Percentiles rank a stretch among this genome's conserved stretches.
Evolutionary conservation across 2,797 vertebrate genomes (phyloP).

Genomic region (Steatocranus sp.): DNA sequence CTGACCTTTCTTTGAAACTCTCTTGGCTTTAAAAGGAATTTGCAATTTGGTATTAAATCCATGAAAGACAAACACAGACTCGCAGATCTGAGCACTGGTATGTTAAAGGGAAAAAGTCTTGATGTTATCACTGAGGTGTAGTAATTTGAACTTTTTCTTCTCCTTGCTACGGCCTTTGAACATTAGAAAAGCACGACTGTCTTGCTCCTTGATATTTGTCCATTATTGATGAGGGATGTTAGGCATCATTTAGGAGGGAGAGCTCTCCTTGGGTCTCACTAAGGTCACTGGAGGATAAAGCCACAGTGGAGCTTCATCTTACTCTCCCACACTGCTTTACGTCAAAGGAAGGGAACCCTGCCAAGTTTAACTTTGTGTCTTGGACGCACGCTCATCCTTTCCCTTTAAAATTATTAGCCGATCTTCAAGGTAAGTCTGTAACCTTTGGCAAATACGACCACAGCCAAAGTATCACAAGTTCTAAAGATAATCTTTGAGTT

Average conservation of each 20-base stretch:
- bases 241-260: constrained; percentile 50
- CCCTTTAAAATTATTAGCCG: not conserved
- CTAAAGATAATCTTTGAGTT: not conserved
- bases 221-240: constrained; percentile 61
- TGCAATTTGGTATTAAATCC: not conserved
- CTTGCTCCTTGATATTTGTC: constrained; percentile 22
- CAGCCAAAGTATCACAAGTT: not conserved
- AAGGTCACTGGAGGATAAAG: constrained; percentile 33
- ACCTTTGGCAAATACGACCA: not conserved
- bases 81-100: not conserved
- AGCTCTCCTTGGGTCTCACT: constrained; percentile 1
- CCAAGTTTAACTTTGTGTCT: not conserved
- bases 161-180: not conserved
- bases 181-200: not conserved
- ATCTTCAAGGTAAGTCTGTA: constrained; percentile 34
- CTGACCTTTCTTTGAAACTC: not conserved
- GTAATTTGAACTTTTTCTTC: not conserved
- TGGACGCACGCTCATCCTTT: not conserved
- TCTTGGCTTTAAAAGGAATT: not conserved
- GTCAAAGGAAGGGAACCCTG: not conserved
- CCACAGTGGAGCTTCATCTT: constrained; percentile 11
- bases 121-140: not conserved
- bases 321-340: not conserved
- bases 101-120: not conserved
- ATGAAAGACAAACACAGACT: not conserved